phyloP scores from a whole-genome alignment of 2,113 vertebrate genomes.

The Malurus alboscapulatus region DNA sequence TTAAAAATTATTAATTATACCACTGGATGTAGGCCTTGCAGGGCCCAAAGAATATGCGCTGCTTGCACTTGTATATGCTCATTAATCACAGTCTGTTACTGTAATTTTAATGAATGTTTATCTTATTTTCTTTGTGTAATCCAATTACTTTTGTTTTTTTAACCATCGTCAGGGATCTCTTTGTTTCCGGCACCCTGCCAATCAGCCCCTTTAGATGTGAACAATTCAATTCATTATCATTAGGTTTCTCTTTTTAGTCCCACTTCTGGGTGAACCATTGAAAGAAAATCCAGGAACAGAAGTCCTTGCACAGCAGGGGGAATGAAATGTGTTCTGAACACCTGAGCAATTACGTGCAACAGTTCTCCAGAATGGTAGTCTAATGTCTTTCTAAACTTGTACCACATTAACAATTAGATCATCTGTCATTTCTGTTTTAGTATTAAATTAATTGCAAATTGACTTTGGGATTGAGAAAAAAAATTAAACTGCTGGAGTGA shows the following conservation, averaged over 20 bases:
- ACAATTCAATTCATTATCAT: constrained; percentile 84
- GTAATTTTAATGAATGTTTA: constrained; percentile 80
- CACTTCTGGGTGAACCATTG: constrained; percentile 65
- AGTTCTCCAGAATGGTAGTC: constrained; percentile 31
- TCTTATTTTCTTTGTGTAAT: constrained; percentile 81
- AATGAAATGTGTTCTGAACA: constrained; percentile 57
- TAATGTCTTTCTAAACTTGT: constrained; percentile 64
- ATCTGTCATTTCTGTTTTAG: constrained; percentile 52
- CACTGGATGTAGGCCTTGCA: constrained; percentile 44
- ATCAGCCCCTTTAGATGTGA: constrained; percentile 65
- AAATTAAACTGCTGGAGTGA: background rate
- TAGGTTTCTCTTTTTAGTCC: constrained; percentile 68
- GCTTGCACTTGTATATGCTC: constrained; percentile 43
- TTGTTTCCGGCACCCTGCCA: constrained; percentile 72
- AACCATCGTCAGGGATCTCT: constrained; percentile 65
- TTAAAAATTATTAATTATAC: constrained; percentile 50
- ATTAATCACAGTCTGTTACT: constrained; percentile 77
- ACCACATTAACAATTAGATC: constrained; percentile 51
- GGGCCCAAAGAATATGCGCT: background rate
- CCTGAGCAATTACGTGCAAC: constrained; percentile 65
- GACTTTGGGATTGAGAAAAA: background rate
- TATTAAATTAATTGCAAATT: constrained; percentile 40
- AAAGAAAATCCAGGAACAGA: constrained; percentile 59
- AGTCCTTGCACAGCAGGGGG: constrained; percentile 46
- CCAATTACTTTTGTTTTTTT: constrained; percentile 77